Evolutionary conservation across 1,140 invertebrate genomes (phyloP).

Genomic region (Trissolcus basalis): DNA sequence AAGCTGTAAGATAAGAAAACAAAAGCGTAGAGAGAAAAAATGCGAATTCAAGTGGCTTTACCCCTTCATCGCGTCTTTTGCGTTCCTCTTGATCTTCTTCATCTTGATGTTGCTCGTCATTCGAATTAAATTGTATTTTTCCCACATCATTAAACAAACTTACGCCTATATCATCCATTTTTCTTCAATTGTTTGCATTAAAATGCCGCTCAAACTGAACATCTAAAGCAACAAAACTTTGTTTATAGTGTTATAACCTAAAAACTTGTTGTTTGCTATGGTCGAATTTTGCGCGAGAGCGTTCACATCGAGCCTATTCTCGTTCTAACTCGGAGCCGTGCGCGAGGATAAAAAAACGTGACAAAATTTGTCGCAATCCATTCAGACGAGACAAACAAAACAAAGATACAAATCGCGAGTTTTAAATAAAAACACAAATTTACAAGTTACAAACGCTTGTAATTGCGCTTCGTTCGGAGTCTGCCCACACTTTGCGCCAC

Average conservation of each 20-base stretch:
- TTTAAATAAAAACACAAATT: too few species aligned
- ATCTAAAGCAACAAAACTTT: conserved; percentile 70
- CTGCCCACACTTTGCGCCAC: too few species aligned
- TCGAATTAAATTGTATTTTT: conserved; percentile 66
- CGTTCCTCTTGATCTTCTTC: conserved; percentile 72
- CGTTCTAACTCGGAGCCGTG: not conserved
- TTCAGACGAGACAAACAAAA: too few species aligned
- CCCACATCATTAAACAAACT: conserved; percentile 72
- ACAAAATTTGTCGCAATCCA: not conserved
- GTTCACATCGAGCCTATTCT: not conserved
- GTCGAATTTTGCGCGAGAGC: not conserved
- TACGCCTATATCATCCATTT: conserved; percentile 72
- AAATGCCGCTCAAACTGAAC: conserved; percentile 49
- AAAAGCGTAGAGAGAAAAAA: not conserved
- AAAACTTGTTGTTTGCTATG: conserved; percentile 16
- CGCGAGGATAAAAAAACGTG: not conserved
- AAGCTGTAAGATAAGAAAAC: not conserved
- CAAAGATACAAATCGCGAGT: too few species aligned
- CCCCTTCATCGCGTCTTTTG: conserved; percentile 69
- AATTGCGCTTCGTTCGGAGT: too few species aligned
- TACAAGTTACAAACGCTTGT: too few species aligned
- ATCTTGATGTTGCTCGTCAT: conserved; percentile 64
- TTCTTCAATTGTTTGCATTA: conserved; percentile 57
- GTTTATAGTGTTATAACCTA: conserved; percentile 75
- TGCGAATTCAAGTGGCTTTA: conserved; percentile 35